Base-by-base conservation (phyloP, 2,113 vertebrate genomes). In the Dasypus novemcinctus region DNA sequence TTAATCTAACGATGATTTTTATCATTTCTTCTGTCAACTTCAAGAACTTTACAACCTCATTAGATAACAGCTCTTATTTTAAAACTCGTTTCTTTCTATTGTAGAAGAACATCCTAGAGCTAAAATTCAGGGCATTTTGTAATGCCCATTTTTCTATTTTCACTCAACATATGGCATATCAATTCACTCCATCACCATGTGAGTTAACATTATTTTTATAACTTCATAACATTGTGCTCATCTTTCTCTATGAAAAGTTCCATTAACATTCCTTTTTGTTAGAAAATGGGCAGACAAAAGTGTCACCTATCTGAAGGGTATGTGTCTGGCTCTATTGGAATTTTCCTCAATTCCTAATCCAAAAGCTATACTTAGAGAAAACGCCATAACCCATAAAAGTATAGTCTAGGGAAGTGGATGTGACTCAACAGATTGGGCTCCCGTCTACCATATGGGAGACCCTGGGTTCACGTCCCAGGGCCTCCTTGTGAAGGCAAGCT, bases 1-100 rank as follows among this genome's bases (percentile, higher is more conserved):
- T 97, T 95, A 92, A 71, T 59, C 14, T 96, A 97, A 97, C 96
- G 92, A 46, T 92, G 94, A 96, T 94, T 97, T 83, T 97, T 93
- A 96, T 95, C 82, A 82, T 94, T 92, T 97, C 79, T 96, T 93
- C 83, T 96, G 74, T 91, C 80, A 96, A 92, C 33, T 75, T 92
- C 82, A 86, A 74, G 91, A 87, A 95, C 72, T 76, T 76, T 87
- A 76, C 17, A 87, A 6, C 15, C 9, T n/a, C 57, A 64, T 75
- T 94, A 38, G 71, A 79, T 74, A 79, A 75, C 5, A 94, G 7
- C 6, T 23, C 13, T 80, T 75, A 1, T 52, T 94, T 93, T 64
- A 92, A 94, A 94, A 71, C 6, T 41, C 64, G 14, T 12, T 79
- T 89, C 57, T 94, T 84, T 78, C 59, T 87, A 69, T 7, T 84